Base-by-base conservation (phyloP, 2,113 vertebrate species). In the Seriola dumerili region DNA sequence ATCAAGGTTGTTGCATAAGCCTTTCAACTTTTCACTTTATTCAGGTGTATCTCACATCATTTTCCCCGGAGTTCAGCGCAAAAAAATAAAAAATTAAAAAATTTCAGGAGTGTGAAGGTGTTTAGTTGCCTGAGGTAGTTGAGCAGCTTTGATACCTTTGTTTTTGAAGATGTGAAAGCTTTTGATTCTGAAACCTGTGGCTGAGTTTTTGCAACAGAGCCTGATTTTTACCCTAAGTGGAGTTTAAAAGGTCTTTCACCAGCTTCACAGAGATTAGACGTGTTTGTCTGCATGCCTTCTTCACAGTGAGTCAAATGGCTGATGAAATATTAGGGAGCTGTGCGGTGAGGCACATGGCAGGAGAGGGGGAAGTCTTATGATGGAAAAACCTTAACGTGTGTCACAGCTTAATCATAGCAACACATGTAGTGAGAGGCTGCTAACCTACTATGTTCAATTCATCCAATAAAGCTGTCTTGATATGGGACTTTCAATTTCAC, bases 161-260 rank as follows among this genome's bases (percentile, higher is more conserved):
- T 90, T 91, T 92, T 92, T 89, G 88, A 93, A 87, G 81, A 83
- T 83, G 70, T 80, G 86, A 82, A 81, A 62, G 61, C 86, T 85
- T 90, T 92, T 92, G 88, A 91, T 92, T 88, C 79, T 77, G 79
- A 88, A 93, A 94, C 81, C 81, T 89, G 85, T 69, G 86, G 87
- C 80, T 5, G 21, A 80, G 77, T 81, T 87, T 78, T 38, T 88
- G 88, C 88, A 91, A 82, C 88, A 80, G 52, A 66, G 61, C 61
- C 66, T 83, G 68, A 80, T 66, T 80, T 63, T 57, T 58, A 68
- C 52, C 84, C 78, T 85, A 82, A 88, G 80, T 80, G 78, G 62
- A 82, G 63, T 83, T 88, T 90, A 81, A 90, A 68, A 87, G 64
- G 16, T 78, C 65, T 85, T 83, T 63, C 55, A 40, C 36, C 8